Evolutionary conservation across 2,888 invertebrate genomes (phyloP).

Genomic region (Calliopum simillimum): DNA sequence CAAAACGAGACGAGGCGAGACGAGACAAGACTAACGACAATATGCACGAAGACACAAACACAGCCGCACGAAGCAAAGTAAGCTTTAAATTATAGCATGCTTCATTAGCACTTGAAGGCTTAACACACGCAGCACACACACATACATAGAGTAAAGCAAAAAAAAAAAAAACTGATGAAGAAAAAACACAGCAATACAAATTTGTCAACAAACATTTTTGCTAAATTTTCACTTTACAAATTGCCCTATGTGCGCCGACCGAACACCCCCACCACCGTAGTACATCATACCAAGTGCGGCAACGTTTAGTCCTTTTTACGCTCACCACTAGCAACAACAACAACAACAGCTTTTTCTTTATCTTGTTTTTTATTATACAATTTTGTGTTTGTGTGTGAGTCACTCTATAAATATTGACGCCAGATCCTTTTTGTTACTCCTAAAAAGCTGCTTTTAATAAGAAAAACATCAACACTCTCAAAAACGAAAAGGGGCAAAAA

Average conservation of each 20-base stretch:
- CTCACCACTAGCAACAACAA: neutral
- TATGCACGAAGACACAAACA: neutral
- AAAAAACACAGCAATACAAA: slow-evolving; percentile 30
- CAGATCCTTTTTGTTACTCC: slow-evolving; percentile 19
- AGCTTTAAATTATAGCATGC: slow-evolving; percentile 42
- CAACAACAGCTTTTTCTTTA: no score
- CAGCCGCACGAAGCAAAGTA: no score
- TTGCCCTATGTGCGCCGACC: slow-evolving; percentile 27
- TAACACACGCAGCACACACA: slow-evolving; percentile 23
- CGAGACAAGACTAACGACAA: neutral
- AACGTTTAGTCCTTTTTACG: neutral
- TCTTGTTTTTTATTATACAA: neutral
- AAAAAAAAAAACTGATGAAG: neutral
- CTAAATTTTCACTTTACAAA: slow-evolving; percentile 42
- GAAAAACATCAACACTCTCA: slow-evolving; percentile 10
- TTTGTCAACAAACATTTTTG: slow-evolving; percentile 46
- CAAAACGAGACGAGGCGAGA: slow-evolving; percentile 10
- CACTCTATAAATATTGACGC: slow-evolving; percentile 43
- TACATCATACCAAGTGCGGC: neutral
- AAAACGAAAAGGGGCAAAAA: neutral
- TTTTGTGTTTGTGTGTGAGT: slow-evolving; percentile 32
- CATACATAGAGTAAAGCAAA: slow-evolving; percentile 9
- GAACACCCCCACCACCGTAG: no score
- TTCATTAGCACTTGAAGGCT: slow-evolving; percentile 49
- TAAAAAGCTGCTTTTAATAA: slow-evolving; percentile 33